Conservation (phyloP, 2,888 invertebrate genomes). For the Pterobdella sp. region DNA sequence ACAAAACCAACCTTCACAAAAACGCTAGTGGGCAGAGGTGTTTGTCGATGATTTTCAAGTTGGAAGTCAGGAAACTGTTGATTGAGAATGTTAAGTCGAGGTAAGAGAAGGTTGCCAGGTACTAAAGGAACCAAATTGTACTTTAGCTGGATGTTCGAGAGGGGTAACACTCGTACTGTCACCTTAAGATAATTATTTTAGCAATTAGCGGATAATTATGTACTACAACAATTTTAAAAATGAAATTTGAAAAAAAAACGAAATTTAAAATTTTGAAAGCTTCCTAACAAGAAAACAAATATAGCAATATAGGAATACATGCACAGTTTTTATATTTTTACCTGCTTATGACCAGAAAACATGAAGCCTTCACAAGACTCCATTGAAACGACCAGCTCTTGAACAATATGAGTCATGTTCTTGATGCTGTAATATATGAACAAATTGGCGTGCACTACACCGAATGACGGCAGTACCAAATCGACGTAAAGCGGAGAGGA, state of each 20-base stretch:
- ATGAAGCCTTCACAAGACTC: slow-evolving; percentile 83
- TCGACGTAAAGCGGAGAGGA: slow-evolving; percentile 50
- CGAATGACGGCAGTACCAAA: slow-evolving; percentile 61
- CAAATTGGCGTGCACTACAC: slow-evolving; percentile 58
- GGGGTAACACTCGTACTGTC: slow-evolving; percentile 51
- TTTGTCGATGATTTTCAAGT: slow-evolving; percentile 57
- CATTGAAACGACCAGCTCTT: slow-evolving; percentile 67
- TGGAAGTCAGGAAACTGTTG: slow-evolving; percentile 45
- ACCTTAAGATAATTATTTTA: slow-evolving; percentile 47
- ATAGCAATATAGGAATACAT: background rate
- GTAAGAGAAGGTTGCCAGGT: slow-evolving; percentile 66
- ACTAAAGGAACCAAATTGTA: slow-evolving; percentile 74
- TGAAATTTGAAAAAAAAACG: background rate
- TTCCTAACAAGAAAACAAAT: background rate
- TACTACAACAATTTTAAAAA: too few relatives aligned
- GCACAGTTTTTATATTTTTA: slow-evolving; percentile 43
- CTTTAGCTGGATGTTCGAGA: slow-evolving; percentile 50
- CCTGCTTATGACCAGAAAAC: slow-evolving; percentile 88
- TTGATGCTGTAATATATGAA: slow-evolving; percentile 57
- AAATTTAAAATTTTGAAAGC: background rate
- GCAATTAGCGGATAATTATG: too few relatives aligned
- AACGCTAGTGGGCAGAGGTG: slow-evolving; percentile 61
- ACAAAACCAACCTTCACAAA: slow-evolving; percentile 61
- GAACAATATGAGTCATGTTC: slow-evolving; percentile 65
- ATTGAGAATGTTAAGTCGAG: slow-evolving; percentile 56